Evolutionary conservation across 2,888 invertebrate species (phyloP).

Genomic region (Caenorhabditis macrosperma): DNA sequence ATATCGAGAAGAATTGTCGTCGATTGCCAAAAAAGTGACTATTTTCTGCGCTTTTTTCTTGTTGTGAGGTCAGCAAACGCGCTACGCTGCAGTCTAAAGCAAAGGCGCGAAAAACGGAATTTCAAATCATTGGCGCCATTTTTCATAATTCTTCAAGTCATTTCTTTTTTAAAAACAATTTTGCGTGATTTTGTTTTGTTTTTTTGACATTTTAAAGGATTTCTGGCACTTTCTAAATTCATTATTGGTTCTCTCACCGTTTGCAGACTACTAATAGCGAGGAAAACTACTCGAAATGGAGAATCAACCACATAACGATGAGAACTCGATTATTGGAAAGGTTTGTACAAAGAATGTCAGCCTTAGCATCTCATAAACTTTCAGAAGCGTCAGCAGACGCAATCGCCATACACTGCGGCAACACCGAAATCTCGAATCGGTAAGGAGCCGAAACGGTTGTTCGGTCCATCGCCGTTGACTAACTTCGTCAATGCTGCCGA

Average conservation of each 20-base stretch:
- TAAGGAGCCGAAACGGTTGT: slow-evolving; percentile 45
- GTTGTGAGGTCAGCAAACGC: too few relatives aligned
- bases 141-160: too few relatives aligned
- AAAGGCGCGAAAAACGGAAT: background rate
- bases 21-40: too few relatives aligned
- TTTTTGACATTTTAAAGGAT: background rate
- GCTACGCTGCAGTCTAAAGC: slow-evolving; percentile 7
- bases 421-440: slow-evolving; percentile 43
- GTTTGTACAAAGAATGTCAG: too few relatives aligned
- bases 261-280: background rate
- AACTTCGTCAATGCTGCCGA: slow-evolving; percentile 31
- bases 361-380: background rate
- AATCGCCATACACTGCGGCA: slow-evolving; percentile 42
- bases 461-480: background rate
- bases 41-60: too few relatives aligned
- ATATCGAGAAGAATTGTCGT: too few relatives aligned
- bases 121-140: background rate
- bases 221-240: background rate
- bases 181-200: background rate
- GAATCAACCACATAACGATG: background rate
- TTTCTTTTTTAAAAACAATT: too few relatives aligned
- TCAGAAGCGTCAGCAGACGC: slow-evolving; percentile 35
- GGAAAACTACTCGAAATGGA: background rate
- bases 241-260: background rate
- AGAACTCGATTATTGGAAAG: background rate